Evolutionary conservation across 1,140 invertebrate species (phyloP).

Genomic region (Daktulosphaira vitifoliae): DNA sequence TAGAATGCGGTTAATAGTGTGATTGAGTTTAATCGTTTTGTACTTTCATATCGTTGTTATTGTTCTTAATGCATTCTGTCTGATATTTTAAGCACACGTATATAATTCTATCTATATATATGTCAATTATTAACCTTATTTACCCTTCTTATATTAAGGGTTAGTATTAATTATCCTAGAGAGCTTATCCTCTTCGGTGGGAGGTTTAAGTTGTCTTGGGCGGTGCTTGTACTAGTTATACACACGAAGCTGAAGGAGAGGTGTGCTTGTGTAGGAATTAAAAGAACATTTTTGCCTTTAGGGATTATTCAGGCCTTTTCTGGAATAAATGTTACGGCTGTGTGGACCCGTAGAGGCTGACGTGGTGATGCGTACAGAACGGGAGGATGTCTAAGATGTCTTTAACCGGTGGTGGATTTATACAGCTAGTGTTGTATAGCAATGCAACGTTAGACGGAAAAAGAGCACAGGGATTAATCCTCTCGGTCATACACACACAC

Average conservation of each 20-base stretch:
- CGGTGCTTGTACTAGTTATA: not conserved
- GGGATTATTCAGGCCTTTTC: conserved; percentile 21
- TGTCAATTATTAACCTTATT: conserved; percentile 31
- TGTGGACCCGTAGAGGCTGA: not conserved
- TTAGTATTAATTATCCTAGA: conserved; percentile 32
- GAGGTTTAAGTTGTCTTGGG: conserved; percentile 20
- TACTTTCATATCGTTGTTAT: too few species aligned
- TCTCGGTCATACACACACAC: conserved; percentile 22
- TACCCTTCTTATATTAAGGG: conserved; percentile 24
- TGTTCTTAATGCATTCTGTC: too few species aligned
- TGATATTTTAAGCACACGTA: too few species aligned
- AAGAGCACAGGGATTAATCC: not conserved
- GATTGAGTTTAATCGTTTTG: too few species aligned
- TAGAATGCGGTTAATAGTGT: too few species aligned
- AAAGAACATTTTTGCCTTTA: conserved; percentile 30
- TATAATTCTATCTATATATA: too few species aligned
- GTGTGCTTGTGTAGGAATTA: not conserved
- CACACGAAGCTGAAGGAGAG: too few species aligned
- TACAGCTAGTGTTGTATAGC: not conserved
- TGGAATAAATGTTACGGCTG: conserved; percentile 24
- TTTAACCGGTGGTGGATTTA: too few species aligned
- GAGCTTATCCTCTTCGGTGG: conserved; percentile 14
- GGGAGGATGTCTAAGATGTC: not conserved
- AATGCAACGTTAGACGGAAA: not conserved
- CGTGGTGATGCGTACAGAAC: too few species aligned